A percentile compares a stretch with the other conserved stretches of the same genome.
phyloP scores from a whole-genome alignment of 2,888 invertebrate genomes.

The Ceramica pisi region DNA sequence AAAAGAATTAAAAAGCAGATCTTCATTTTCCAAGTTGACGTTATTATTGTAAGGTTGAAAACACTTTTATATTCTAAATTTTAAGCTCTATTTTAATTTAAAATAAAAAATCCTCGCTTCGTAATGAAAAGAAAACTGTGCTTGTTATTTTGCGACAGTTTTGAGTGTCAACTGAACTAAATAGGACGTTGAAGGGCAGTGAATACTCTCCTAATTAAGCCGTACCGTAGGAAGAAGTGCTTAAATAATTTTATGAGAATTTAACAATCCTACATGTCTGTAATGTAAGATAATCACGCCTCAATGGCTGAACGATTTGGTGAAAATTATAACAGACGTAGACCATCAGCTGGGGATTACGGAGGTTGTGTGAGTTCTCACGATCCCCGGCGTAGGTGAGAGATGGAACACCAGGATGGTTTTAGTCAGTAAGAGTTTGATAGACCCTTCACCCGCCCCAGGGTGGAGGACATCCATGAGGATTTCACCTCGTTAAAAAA shows the following conservation, averaged over 20 bases:
- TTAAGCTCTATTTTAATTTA: neutral
- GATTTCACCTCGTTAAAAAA: no score
- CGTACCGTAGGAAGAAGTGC: neutral
- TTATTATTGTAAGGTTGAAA: neutral
- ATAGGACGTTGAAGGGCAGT: neutral
- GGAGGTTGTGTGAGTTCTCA: no score
- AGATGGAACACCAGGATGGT: no score
- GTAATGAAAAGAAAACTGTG: slow-evolving; percentile 32
- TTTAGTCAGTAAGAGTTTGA: no score
- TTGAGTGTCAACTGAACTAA: slow-evolving; percentile 14
- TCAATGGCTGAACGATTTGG: neutral
- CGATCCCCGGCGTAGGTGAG: no score
- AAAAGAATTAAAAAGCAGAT: slow-evolving; percentile 13
- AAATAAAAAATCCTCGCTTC: slow-evolving; percentile 1
- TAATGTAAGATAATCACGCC: neutral
- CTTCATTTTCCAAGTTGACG: slow-evolving; percentile 21
- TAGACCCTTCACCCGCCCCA: no score
- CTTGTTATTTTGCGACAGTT: slow-evolving; percentile 18
- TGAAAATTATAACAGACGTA: neutral
- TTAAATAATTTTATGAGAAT: neutral
- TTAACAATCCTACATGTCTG: neutral
- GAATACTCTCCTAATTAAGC: neutral
- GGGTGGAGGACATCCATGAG: no score
- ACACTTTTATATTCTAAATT: slow-evolving; percentile 8
- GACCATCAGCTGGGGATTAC: no score